Percentiles rank a stretch among this genome's conserved stretches.
Evolutionary conservation across 2,113 vertebrate genomes (phyloP).

Genomic region (Vulpes vulpes): DNA sequence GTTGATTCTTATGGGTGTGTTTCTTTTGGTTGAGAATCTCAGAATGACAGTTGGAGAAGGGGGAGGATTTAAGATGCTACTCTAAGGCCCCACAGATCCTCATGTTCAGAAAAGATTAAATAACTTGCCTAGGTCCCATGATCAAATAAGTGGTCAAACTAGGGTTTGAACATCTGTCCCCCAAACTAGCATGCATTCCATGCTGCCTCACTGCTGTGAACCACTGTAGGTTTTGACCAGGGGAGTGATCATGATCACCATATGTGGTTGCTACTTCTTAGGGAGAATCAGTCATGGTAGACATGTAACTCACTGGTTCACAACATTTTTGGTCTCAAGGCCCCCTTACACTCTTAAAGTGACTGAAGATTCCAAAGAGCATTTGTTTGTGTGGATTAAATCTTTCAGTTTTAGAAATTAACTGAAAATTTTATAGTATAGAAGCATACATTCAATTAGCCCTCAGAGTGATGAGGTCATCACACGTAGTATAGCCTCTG

Average conservation of each 20-base stretch:
- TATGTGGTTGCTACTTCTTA: background rate
- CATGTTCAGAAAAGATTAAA: background rate
- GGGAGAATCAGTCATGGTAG: background rate
- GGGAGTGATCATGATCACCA: background rate
- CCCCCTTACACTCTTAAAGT: background rate
- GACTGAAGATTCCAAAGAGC: background rate
- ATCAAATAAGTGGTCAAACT: background rate
- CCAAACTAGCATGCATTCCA: background rate
- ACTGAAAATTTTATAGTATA: background rate
- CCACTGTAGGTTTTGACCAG: background rate
- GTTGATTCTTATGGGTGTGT: background rate
- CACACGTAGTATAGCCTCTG: background rate
- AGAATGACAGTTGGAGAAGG: background rate
- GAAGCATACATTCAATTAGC: background rate
- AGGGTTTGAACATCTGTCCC: background rate
- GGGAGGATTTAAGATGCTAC: background rate
- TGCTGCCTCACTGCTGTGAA: background rate
- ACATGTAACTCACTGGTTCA: background rate
- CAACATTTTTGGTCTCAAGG: background rate
- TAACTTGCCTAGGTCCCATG: background rate
- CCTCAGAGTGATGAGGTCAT: background rate
- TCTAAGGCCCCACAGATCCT: background rate
- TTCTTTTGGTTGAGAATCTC: conserved; percentile 31
- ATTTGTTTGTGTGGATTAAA: background rate
- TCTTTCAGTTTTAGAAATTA: background rate